These are phyloP conservation scores for Rhabdomys dilectus DNA, from an alignment of 2,113 vertebrate genomes.

Conservation along the genomic window DNA sequence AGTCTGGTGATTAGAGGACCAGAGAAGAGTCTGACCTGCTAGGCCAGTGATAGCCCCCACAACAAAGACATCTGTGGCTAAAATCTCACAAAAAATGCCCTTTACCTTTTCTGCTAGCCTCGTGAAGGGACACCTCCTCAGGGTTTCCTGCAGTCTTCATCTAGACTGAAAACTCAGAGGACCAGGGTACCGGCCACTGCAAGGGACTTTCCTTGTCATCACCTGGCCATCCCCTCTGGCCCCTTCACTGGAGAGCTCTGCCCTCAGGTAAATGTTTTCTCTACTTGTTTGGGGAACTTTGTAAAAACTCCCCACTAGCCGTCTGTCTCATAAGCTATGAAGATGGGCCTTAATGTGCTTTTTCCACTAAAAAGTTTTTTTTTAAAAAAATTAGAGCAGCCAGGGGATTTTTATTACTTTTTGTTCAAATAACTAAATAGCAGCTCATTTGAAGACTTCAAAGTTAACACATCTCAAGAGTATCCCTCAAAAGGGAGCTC, in stretches of 20 bases:
- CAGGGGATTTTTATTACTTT: constrained; percentile 82
- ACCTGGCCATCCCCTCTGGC: constrained; percentile 69
- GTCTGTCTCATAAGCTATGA: constrained; percentile 63
- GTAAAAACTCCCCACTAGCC: constrained; percentile 78
- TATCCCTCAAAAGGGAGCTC: not conserved
- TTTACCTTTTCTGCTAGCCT: not conserved
- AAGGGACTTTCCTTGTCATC: constrained; percentile 64
- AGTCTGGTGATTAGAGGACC: not conserved
- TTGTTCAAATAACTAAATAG: constrained; percentile 64
- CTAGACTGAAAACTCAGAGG: not conserved
- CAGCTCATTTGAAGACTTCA: constrained; percentile 51
- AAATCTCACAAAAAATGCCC: not conserved
- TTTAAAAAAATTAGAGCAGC: not conserved
- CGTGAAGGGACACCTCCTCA: not conserved
- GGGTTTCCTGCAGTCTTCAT: not conserved
- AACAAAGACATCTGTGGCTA: not conserved
- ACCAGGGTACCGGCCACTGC: not conserved
- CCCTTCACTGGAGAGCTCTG: constrained; percentile 46
- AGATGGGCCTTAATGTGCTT: constrained; percentile 56
- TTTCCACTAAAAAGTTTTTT: constrained; percentile 74
- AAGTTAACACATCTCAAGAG: not conserved
- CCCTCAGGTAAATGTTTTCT: constrained; percentile 78
- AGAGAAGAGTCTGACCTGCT: not conserved
- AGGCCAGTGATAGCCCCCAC: not conserved
- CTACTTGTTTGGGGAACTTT: constrained; percentile 80